Conservation (phyloP, 2,113 vertebrate genomes). For the Scytalopus superciliaris region DNA sequence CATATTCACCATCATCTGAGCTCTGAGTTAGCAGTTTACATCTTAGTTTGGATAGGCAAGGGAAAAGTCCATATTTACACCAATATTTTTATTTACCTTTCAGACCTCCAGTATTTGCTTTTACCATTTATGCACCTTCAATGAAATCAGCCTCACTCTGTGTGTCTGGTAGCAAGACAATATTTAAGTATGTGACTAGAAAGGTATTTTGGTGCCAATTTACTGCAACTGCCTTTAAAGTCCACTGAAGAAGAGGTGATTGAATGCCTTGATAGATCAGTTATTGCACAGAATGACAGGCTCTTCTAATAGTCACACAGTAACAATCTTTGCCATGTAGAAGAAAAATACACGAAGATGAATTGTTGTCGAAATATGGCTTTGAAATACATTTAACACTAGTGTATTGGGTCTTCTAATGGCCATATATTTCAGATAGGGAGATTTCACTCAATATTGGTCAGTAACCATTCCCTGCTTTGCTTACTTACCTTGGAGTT, state of each 20-base stretch:
- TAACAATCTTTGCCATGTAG: not conserved
- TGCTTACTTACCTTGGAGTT: not conserved
- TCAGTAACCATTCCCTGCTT: not conserved
- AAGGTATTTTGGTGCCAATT: not conserved
- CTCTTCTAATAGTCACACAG: not conserved
- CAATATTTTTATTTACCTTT: not conserved
- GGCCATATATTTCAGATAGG: not conserved
- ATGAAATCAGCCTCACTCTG: not conserved
- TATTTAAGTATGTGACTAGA: not conserved
- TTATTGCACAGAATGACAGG: not conserved
- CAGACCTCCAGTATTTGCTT: not conserved
- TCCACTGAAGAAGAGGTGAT: not conserved
- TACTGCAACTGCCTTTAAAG: not conserved
- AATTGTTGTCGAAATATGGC: not conserved
- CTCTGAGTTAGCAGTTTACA: not conserved
- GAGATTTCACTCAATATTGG: not conserved
- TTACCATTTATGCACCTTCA: not conserved
- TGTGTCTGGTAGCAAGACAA: not conserved
- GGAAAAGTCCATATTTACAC: not conserved
- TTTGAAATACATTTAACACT: not conserved
- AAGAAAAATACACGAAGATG: not conserved
- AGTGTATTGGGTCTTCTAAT: not conserved
- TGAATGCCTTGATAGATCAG: not conserved
- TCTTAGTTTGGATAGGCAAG: not conserved
- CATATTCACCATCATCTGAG: not conserved